phyloP scores from a whole-genome alignment of 1,140 invertebrate species.

The Drosophila navojoa region DNA sequence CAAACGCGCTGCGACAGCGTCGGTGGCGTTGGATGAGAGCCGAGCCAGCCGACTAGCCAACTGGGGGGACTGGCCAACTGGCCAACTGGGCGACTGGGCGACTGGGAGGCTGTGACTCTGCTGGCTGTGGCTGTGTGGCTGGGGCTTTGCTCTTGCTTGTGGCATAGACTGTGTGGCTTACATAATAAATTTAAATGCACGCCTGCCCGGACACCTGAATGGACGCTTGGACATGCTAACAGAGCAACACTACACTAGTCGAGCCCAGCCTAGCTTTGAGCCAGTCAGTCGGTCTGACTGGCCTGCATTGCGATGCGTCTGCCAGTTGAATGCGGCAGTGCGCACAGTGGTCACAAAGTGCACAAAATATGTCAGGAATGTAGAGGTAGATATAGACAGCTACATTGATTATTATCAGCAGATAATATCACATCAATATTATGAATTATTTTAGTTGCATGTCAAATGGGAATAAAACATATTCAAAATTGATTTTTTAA shows the following conservation, averaged over 20 bases:
- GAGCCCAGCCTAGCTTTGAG: constrained; percentile 22
- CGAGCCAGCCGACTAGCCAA: no score
- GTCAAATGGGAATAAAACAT: no score
- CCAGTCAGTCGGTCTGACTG: constrained; percentile 1
- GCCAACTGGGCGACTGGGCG: constrained; percentile 1
- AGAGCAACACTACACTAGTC: not conserved
- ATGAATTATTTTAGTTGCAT: no score
- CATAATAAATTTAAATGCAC: constrained; percentile 79
- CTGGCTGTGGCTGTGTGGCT: not conserved
- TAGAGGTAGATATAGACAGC: no score
- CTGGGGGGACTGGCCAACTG: not conserved
- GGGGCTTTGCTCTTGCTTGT: not conserved
- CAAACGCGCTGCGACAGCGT: constrained; percentile 27
- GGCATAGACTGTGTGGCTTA: constrained; percentile 48
- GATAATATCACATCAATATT: no score
- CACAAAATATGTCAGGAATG: no score
- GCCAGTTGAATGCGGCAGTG: constrained; percentile 18
- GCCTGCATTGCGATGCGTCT: constrained; percentile 10
- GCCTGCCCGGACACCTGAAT: constrained; percentile 62
- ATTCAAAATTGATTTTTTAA: no score
- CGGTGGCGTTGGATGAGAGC: constrained; percentile 3
- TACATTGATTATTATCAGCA: no score
- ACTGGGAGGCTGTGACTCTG: constrained; percentile 2
- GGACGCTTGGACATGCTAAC: constrained; percentile 23
- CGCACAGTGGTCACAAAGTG: constrained; percentile 18